Conservation (phyloP, 1,140 invertebrate species). For the Cydia pomonella region DNA sequence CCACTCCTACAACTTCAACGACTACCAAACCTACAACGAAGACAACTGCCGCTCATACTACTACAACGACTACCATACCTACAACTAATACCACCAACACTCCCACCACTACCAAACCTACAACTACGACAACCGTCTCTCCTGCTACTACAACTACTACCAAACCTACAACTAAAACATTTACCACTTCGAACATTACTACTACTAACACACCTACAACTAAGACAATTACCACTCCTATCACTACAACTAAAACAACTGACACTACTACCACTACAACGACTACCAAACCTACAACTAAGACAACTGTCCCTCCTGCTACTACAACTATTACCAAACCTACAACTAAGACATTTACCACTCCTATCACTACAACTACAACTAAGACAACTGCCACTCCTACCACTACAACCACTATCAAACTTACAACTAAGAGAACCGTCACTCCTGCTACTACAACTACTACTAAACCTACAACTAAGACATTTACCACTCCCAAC, state of each 20-base stretch:
- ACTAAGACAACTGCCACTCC: neutral
- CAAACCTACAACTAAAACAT: neutral
- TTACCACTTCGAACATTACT: too few relatives aligned
- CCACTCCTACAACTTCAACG: neutral
- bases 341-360: neutral
- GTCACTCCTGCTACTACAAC: neutral
- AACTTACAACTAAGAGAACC: neutral
- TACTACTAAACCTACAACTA: neutral
- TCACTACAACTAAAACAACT: neutral
- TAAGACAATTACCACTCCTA: neutral
- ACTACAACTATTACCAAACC: neutral
- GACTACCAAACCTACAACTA: too few relatives aligned
- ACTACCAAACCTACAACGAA: neutral
- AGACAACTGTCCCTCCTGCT: neutral
- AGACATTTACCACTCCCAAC: neutral
- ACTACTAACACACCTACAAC: too few relatives aligned
- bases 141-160: neutral
- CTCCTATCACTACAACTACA: neutral
- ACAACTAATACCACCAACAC: neutral
- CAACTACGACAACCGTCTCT: neutral
- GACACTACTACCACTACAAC: too few relatives aligned
- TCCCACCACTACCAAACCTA: neutral
- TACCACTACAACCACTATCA: neutral
- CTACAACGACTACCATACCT: neutral
- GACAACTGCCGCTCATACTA: neutral